Evolutionary conservation across 2,113 vertebrate genomes (phyloP), one percentile per base, ranked within the genome.

Genomic region (Labeo rohita): DNA sequence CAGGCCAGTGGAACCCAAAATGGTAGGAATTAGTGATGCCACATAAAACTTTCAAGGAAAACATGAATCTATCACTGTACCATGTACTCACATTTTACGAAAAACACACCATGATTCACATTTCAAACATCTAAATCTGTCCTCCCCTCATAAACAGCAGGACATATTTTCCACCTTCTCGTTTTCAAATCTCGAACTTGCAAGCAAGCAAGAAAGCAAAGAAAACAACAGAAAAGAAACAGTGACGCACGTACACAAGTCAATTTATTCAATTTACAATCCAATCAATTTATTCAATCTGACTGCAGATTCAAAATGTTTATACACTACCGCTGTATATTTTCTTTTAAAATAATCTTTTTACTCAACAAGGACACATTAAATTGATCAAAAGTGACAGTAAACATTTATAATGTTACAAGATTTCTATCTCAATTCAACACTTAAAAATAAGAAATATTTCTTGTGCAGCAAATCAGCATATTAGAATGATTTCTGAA

Each of bases 1-100:
- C 84, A 72, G 43, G 43, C 77, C 80, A 73, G 39, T 36, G 65
- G n/a, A 49, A 88, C 36, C 50, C 75, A 54, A 84, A 84, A 80
- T 52, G 68, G 45, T 61, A 70, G 56, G 45, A 65, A 84, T 80
- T 86, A 80, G 9, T 86, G 63, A 75, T 76, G 66, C 52, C 45
- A 85, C 12, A 36, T 13, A 21, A 18, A 68, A 72, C 16, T 45
- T 61, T 61, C 43, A 85, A 70, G 59, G 49, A 74, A 86, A 80
- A 81, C 52, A 80, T 39, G 6, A 66, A 81, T 23, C 39, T 34
- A 52, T 76, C 80, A 78, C 84, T 66, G 47, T 36, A 74, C 28
- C 12, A 21, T 61, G 86, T 65, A 8, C 43, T 84, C 18, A 18
- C 49, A 61, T 76, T 81, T 68, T 54, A 66, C 45, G 34, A 61